Evolutionary conservation across 2,113 vertebrate species (phyloP).

Genomic region (Ptilorrhoa leucosticta): DNA sequence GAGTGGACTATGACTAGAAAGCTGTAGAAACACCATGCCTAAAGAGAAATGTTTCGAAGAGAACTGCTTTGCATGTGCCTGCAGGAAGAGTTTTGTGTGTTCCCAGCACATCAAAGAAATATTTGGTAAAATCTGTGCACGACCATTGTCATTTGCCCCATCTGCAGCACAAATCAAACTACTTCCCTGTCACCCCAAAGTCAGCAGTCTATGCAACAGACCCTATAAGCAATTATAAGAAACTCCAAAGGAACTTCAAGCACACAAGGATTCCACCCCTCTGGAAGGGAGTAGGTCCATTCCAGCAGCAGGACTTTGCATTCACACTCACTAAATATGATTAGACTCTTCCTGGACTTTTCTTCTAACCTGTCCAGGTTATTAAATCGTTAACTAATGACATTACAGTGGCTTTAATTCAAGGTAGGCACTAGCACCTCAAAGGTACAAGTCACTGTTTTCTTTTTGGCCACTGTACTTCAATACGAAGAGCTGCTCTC

Average conservation of each 20-base stretch:
- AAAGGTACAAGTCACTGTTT: accelerated
- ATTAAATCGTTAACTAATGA: not conserved
- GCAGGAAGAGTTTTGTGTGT: not conserved
- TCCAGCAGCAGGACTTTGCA: not conserved
- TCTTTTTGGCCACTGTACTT: not conserved
- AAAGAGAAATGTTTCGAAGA: not conserved
- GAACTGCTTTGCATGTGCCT: not conserved
- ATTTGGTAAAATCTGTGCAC: not conserved
- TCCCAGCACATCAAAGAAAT: not conserved
- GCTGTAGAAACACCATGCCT: not conserved
- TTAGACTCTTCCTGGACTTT: not conserved
- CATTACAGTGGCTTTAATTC: not conserved
- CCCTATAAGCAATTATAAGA: not conserved
- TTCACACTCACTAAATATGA: not conserved
- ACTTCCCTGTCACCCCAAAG: not conserved
- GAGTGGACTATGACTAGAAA: not conserved
- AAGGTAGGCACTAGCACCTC: not conserved
- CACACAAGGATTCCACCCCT: not conserved
- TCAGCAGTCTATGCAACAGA: not conserved
- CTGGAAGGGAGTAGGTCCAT: not conserved
- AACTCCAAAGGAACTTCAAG: not conserved
- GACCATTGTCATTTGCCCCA: not conserved
- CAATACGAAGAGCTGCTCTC: not conserved
- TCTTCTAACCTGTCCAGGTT: not conserved
- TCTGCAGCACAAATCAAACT: not conserved